Evolutionary conservation across 1,140 invertebrate species (phyloP), one percentile per base, ranked within the genome.

Genomic region (Drosophila insularis): DNA sequence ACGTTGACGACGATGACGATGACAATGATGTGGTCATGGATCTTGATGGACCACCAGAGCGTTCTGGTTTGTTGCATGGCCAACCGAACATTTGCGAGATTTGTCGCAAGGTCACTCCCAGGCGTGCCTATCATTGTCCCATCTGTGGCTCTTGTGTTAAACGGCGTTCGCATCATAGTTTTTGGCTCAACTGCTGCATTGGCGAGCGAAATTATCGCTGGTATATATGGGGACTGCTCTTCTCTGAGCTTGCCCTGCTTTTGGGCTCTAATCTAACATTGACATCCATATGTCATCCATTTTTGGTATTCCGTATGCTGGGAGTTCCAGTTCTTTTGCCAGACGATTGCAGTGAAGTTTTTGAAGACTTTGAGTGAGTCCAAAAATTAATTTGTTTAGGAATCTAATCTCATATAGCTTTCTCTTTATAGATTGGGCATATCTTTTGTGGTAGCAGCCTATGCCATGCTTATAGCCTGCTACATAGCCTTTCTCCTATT

Each of bases 131-230:
- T 40, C 91, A 92, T 37, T 92, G 91, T n/a, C 50, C 60, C 8
- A 68, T 91, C 5, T 92, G 91, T 8, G 78, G 81, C 40, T 80
- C 79, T 10, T 92, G 91, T 19, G 86, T 92, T 2, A 86, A 79
- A 43, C 54, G 84, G n/a, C 78, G 81, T 11, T 89, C 87, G 21
- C 91, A 92, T 77, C 91, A 92, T 56, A 89, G 85, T 66, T 91
- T 62, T 40, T 93, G 92, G 93, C 78, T 93, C 4, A 92, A 93
- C 64, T 93, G 93, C 63, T 93, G 93, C 67, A 92, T 93, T 69
- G 93, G 93, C 2, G 89, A 92, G 55, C 80, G 74, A 7, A 93
- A 93, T 70, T 90, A 92, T 56, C 73, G 74, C 21, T 91, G 84
- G 70, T 93, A 93, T 67, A 63, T 93, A 27, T 23, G 86, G n/a